phyloP scores from a whole-genome alignment of 2,888 invertebrate genomes.

The Urechis unicinctus region DNA sequence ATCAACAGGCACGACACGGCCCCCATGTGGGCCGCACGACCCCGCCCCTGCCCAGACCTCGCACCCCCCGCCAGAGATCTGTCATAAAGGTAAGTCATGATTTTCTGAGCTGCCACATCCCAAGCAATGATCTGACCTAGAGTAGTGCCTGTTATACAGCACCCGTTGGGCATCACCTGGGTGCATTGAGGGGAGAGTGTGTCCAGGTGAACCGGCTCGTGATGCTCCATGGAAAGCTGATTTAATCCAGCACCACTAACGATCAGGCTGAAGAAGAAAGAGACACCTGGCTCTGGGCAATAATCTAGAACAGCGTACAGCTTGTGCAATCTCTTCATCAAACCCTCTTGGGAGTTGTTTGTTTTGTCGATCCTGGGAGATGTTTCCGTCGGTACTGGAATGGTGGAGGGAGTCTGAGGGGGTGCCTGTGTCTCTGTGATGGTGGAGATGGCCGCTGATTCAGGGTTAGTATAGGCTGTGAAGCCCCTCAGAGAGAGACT shows the following conservation, averaged over 20 bases:
- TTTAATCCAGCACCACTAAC: conserved; percentile 5
- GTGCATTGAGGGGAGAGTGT: conserved; percentile 12
- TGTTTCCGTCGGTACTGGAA: not conserved
- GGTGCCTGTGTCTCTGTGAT: conserved; percentile 1
- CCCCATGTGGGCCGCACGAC: conserved; percentile 8
- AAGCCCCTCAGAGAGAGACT: conserved; percentile 14
- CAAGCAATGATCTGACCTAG: conserved; percentile 12
- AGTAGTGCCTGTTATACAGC: conserved; percentile 10
- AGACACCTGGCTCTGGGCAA: conserved; percentile 9
- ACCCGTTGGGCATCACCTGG: conserved; percentile 1
- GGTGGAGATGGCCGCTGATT: conserved; percentile 14
- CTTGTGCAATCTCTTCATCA: not conserved
- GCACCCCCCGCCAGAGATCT: not conserved
- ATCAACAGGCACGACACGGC: conserved; percentile 13
- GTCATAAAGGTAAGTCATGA: conserved; percentile 7
- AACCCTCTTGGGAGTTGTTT: not conserved
- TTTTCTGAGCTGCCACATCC: conserved; percentile 8
- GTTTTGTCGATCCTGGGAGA: not conserved
- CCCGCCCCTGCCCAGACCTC: not conserved
- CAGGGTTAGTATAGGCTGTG: conserved; percentile 3
- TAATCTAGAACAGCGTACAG: conserved; percentile 14
- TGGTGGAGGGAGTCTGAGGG: not conserved
- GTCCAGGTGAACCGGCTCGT: conserved; percentile 17
- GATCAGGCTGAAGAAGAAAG: conserved; percentile 18
- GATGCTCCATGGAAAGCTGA: conserved; percentile 14